These are phyloP conservation scores for Chrysina gloriosa DNA, from an alignment of 2,888 invertebrate species.

Conservation along the genomic window DNA sequence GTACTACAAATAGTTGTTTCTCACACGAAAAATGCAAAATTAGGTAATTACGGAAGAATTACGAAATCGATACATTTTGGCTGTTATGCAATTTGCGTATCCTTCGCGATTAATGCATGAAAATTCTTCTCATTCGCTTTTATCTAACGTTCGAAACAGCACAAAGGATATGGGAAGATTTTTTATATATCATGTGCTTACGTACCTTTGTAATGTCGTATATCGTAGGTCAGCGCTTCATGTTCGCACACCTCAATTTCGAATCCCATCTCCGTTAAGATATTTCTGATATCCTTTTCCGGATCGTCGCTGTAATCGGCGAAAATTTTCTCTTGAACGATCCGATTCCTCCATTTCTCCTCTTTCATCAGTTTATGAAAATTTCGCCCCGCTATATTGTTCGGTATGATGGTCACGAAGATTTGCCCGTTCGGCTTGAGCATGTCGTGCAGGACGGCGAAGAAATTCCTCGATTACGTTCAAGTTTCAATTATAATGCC, in stretches of 20 bases:
- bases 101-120: too few species aligned
- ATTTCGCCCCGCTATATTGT: neutral
- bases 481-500: too few species aligned
- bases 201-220: neutral
- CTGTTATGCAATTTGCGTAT: too few species aligned
- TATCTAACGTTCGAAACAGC: too few species aligned
- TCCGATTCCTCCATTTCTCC: neutral
- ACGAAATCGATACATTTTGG: too few species aligned
- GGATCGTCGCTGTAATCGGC: neutral
- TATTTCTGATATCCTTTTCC: neutral
- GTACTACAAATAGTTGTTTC: too few species aligned
- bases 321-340: neutral
- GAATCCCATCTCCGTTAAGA: neutral
- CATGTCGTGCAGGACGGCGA: neutral
- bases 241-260: neutral
- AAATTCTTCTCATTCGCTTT: too few species aligned
- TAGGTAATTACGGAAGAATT: too few species aligned
- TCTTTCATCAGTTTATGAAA: neutral
- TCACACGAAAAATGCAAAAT: too few species aligned
- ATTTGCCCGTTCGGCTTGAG: neutral
- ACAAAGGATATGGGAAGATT: too few species aligned
- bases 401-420: neutral
- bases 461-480: neutral
- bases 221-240: neutral
- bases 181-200: too few species aligned